A percentile compares a stretch with the other conserved stretches of the same genome.
Evolutionary conservation across 2,888 invertebrate genomes (phyloP).

Genomic region (Monopis laevigella): DNA sequence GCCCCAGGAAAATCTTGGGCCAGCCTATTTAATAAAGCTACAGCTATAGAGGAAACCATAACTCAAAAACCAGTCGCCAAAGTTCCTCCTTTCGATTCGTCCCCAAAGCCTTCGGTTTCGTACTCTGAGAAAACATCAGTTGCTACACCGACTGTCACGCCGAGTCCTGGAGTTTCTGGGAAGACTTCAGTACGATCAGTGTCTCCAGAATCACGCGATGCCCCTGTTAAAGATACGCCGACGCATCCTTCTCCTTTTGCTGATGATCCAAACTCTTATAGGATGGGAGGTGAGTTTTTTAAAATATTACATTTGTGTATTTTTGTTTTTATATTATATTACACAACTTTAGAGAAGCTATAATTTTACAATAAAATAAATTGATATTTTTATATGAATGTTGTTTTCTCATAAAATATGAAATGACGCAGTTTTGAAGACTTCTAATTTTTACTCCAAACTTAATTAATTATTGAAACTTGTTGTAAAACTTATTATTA

Average conservation of each 20-base stretch:
- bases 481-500: no score
- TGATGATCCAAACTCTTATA: slow-evolving; percentile 73
- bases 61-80: slow-evolving; percentile 69
- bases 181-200: no score
- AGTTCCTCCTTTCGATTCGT: slow-evolving; percentile 68
- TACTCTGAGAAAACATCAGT: slow-evolving; percentile 50
- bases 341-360: no score
- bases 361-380: no score
- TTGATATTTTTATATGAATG: no score
- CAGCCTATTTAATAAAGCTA: slow-evolving; percentile 65
- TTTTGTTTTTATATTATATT: no score
- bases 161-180: slow-evolving; percentile 23
- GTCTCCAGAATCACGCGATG: slow-evolving; percentile 31
- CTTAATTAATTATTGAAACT: no score
- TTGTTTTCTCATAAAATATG: no score
- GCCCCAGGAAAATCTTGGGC: slow-evolving; percentile 72
- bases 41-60: slow-evolving; percentile 37
- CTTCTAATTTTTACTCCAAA: no score
- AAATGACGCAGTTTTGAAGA: no score
- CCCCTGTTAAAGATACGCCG: slow-evolving; percentile 36
- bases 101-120: slow-evolving; percentile 31
- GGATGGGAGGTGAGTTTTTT: slow-evolving; percentile 72
- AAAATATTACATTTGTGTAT: no score
- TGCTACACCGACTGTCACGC: slow-evolving; percentile 24
- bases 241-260: slow-evolving; percentile 57